phyloP scores from a whole-genome alignment of 2,797 vertebrate species.

The Chelidonichthys spinosus region DNA sequence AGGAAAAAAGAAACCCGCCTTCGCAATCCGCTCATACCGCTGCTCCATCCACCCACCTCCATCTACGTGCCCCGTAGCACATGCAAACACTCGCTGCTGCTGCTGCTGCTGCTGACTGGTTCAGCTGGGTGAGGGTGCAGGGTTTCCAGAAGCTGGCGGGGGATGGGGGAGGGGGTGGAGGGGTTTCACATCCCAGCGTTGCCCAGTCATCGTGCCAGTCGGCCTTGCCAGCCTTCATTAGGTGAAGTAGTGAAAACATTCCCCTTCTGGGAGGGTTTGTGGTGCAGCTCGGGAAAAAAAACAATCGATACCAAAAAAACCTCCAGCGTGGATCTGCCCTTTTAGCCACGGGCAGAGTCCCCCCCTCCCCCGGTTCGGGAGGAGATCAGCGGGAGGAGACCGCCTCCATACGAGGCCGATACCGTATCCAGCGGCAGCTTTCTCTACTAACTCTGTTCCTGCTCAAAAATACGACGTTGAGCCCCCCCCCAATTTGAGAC shows the following conservation, averaged over 20 bases:
- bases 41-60: conserved; percentile 64
- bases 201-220: conserved; percentile 60
- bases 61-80: conserved; percentile 59
- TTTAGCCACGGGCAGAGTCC: conserved; percentile 69
- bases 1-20: conserved; percentile 22
- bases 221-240: conserved; percentile 73
- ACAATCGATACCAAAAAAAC: conserved; percentile 83
- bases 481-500: conserved; percentile 48
- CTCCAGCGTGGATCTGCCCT: conserved; percentile 76
- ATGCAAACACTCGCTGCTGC: conserved; percentile 55
- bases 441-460: conserved; percentile 58
- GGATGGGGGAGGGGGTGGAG: not conserved
- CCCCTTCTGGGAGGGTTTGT: conserved; percentile 60
- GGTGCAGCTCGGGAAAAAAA: conserved; percentile 65
- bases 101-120: conserved; percentile 28
- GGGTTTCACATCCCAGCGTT: conserved; percentile 55
- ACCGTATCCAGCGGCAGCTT: conserved; percentile 74
- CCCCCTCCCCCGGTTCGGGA: conserved; percentile 59
- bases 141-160: conserved; percentile 56
- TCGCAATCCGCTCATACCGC: conserved; percentile 53
- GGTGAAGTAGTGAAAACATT: conserved; percentile 63
- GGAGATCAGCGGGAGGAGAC: conserved; percentile 64
- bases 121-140: conserved; percentile 55
- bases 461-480: conserved; percentile 51
- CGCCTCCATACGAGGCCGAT: conserved; percentile 61